Evolutionary conservation across 2,113 vertebrate species (phyloP), one percentile per base, ranked within the genome.

Genomic region (Tachycineta bicolor): DNA sequence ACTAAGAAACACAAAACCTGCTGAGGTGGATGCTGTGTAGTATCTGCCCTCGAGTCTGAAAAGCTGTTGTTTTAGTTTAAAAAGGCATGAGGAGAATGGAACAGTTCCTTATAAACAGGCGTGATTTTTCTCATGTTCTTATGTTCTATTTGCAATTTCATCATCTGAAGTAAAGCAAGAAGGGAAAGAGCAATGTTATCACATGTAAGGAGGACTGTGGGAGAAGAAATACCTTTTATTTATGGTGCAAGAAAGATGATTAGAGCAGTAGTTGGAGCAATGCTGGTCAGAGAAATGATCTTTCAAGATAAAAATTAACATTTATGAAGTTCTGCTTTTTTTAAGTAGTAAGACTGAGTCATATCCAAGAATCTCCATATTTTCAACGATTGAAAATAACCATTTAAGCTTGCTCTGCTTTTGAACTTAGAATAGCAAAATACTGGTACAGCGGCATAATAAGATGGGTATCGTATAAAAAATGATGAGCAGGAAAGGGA

Each of bases 271-370:
- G 71, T 58, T 7, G 4, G n/a, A 49, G 22, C 22, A 12, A 31
- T 75, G 25, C 25, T 86, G 21, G 46, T 79, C 39, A 83, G 44
- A 86, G 17, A 77, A 88, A 64, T 56, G 5, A 56, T 79, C 37
- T 90, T 89, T 82, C 22, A 77, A 75, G 63, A 81, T 58, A 60
- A 52, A 79, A 89, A 50, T 29, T 11, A 93, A 37, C 89, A 37
- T 67, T 15, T 10, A 55, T 55, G 50, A 71, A 79, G 55, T 44
- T 44, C 41, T 74, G 12, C 17, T 41, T 69, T 69, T 73, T 84
- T 88, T 43, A 87, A 74, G 29, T 58, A 29, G 22, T 63, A 60
- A 56, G n/a, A n/a, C 33, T 90, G 84, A 93, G 47, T 95, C 59
- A 90, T 33, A 37, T 29, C 31, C 16, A 90, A 56, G 12, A 58